Base-by-base conservation (phyloP, 2,113 vertebrate species). In the Rafetus swinhoei region DNA sequence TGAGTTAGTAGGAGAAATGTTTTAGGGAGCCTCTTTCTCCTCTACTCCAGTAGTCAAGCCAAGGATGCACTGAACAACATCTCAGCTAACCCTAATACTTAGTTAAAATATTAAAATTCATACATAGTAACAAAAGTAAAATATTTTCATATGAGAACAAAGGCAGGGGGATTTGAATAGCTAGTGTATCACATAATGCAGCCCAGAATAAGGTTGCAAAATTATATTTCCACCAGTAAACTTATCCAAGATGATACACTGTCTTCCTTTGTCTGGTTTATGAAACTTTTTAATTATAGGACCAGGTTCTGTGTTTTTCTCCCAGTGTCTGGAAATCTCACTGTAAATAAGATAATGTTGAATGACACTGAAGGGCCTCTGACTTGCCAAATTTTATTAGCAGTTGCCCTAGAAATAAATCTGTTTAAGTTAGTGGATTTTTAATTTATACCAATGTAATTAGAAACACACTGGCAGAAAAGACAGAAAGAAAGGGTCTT, bases 11-110 rank as follows among this genome's bases (percentile, higher is more conserved):
- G 79, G 55, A 12, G 1, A 80, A 84, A 88, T 91, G 56, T 10
- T 25, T 14, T 0, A 85, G 29, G 72, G 35, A n/a, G 45, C 0
- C 6, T 15, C 8, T 52, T 4, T 81, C 4, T 1, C 54, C 14
- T 1, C 0, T 45, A 25, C 25, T 50, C 39, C 16, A 77, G 29
- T 8, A 59, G 57, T 13, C 7, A 69, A 54, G 6, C n/a, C 4
- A 57, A 54, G 12, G 21, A 86, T 84, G n/a, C 3, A 18, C 21
- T 21, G 14, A 72, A 32, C 56, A 62, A 27, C 21, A 19, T 85
- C n/a, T 21, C n/a, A n/a, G n/a, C 65, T 69, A n/a, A 69, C n/a
- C 10, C 53, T 50, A 50, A 19, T 7, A 77, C 14, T 50, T 77
- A 11, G 5, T 22, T 50, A 27, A n/a, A 69, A 52, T 52, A 2